A percentile compares a stretch with the other conserved stretches of the same genome.
Evolutionary conservation across 2,113 vertebrate species (phyloP).

Genomic region (Phasianus colchicus): DNA sequence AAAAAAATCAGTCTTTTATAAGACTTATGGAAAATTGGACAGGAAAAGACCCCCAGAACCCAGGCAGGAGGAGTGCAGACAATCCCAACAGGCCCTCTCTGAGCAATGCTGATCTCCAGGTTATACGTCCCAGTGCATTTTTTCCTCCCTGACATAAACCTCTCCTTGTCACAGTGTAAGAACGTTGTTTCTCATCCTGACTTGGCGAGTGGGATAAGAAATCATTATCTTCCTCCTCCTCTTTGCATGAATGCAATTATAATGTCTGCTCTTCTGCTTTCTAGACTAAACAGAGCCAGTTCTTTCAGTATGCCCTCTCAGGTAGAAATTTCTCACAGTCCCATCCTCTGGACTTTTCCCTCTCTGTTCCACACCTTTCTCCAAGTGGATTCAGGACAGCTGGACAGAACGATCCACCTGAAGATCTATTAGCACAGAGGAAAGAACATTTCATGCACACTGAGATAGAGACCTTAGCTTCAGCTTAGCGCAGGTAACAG

Average conservation of each 20-base stretch:
- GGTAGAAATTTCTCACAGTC: slow-evolving; percentile 45
- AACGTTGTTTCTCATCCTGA: background rate
- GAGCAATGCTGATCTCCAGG: background rate
- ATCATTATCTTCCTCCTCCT: background rate
- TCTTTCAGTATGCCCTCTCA: slow-evolving; percentile 17
- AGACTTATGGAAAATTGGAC: background rate
- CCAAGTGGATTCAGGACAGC: slow-evolving; percentile 6
- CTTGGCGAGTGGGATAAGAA: background rate
- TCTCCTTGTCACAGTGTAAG: background rate
- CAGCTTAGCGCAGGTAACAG: background rate
- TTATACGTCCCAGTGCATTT: background rate
- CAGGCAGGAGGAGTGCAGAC: background rate
- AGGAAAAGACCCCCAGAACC: background rate
- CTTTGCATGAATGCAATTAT: slow-evolving; percentile 26
- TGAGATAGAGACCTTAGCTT: background rate
- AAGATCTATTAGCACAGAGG: background rate
- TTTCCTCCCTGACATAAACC: background rate
- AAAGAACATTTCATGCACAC: background rate
- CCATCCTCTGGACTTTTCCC: slow-evolving; percentile 31
- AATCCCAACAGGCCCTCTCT: background rate
- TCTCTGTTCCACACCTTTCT: background rate
- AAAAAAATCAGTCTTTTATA: background rate
- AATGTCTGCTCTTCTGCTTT: slow-evolving; percentile 65
- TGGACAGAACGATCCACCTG: background rate
- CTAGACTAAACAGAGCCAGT: slow-evolving; percentile 63